Percentiles rank a stretch among this genome's conserved stretches.
Conservation (phyloP, 2,888 invertebrate genomes). For the Drosophila maculinotata region DNA sequence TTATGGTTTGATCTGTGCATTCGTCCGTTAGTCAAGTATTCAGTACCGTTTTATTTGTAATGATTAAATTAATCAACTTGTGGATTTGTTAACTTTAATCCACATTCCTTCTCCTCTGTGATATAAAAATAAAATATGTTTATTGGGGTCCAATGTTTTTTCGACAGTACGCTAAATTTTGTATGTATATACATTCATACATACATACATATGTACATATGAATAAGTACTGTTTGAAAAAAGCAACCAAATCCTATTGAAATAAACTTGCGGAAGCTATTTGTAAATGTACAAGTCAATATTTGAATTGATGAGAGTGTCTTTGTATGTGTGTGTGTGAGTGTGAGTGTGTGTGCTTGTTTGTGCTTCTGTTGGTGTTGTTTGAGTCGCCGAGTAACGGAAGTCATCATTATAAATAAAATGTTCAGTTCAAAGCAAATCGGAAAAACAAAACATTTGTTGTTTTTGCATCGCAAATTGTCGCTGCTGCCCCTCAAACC, state of each 20-base stretch:
- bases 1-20: no score
- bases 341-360: background rate
- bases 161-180: no score
- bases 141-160: no score
- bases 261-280: conserved; percentile 67
- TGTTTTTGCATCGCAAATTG: conserved; percentile 40
- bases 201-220: conserved; percentile 1
- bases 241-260: conserved; percentile 40
- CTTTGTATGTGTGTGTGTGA: conserved; percentile 21
- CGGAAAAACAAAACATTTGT: conserved; percentile 57
- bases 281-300: conserved; percentile 64
- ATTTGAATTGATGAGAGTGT: conserved; percentile 49
- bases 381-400: conserved; percentile 47
- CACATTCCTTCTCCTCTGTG: no score
- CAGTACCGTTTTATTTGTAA: no score
- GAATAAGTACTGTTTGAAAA: conserved; percentile 13
- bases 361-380: conserved; percentile 31
- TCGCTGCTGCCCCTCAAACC: conserved; percentile 6
- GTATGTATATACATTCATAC: no score
- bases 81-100: no score
- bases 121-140: no score
- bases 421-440: conserved; percentile 63
- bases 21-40: no score
- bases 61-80: no score
- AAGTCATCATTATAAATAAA: conserved; percentile 80